Evolutionary conservation across 1,140 invertebrate genomes (phyloP).

Genomic region (Temnothorax nylanderi): DNA sequence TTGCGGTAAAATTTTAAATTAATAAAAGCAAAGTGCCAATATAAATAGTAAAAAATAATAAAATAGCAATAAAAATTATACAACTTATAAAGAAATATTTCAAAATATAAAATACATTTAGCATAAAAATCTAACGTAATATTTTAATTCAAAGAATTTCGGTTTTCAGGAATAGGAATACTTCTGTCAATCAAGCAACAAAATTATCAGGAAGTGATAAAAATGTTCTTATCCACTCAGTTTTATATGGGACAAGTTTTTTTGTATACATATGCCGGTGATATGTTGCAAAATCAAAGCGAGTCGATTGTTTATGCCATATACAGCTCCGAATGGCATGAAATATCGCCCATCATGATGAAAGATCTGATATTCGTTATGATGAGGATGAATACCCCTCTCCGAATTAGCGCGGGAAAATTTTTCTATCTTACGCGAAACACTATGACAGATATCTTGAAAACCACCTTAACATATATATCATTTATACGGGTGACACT

Average conservation of each 20-base stretch:
- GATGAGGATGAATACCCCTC: slow-evolving; percentile 64
- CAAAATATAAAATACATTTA: not conserved
- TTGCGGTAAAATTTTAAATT: not conserved
- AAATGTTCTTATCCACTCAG: not conserved
- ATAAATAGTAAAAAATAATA: not conserved
- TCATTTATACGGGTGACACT: slow-evolving; percentile 66
- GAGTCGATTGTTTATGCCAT: slow-evolving; percentile 49
- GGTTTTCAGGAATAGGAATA: slow-evolving; percentile 28
- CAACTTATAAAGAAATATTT: not conserved
- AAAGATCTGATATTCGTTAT: slow-evolving; percentile 69
- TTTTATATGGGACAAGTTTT: slow-evolving; percentile 65
- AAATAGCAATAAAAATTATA: not conserved
- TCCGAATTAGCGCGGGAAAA: slow-evolving; percentile 68
- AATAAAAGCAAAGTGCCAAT: not conserved
- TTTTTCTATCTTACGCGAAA: slow-evolving; percentile 68
- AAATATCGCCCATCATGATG: slow-evolving; percentile 60
- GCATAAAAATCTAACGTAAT: not conserved
- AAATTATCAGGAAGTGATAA: slow-evolving; percentile 31
- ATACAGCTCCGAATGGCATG: slow-evolving; percentile 66
- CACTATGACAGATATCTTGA: slow-evolving; percentile 74
- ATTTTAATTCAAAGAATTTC: not conserved
- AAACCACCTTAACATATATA: slow-evolving; percentile 71
- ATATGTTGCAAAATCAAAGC: slow-evolving; percentile 61
- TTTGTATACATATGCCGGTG: slow-evolving; percentile 71
- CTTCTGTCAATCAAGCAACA: slow-evolving; percentile 9